These are phyloP conservation scores for Neodontobutis hainanensis DNA, from an alignment of 2,113 vertebrate species.

Conservation along the genomic window DNA sequence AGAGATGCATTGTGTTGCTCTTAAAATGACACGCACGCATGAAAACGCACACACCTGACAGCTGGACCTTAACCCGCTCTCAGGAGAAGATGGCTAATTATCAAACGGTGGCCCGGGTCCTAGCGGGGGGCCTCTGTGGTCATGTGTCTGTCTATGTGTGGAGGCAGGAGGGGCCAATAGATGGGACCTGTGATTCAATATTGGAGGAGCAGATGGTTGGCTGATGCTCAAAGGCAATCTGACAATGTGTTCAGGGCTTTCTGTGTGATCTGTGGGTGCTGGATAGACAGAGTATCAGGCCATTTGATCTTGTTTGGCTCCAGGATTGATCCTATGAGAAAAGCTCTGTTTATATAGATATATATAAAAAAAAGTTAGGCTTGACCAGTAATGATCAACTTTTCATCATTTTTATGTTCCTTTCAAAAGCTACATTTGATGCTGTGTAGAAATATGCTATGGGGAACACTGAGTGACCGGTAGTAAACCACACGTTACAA, in stretches of 20 bases:
- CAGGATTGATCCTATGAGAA: too few relatives aligned
- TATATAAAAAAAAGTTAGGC: too few relatives aligned
- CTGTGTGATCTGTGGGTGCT: conserved; percentile 4
- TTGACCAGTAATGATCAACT: too few relatives aligned
- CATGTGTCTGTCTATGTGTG: conserved; percentile 24
- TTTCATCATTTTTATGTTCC: too few relatives aligned
- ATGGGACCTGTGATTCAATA: conserved; percentile 67
- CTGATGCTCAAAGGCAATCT: conserved; percentile 63
- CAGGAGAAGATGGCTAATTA: conserved; percentile 64
- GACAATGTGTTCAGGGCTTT: conserved; percentile 17
- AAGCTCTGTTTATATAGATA: too few relatives aligned
- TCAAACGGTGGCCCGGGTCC: conserved; percentile 41
- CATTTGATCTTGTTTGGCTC: too few relatives aligned
- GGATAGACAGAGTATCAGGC: too few relatives aligned
- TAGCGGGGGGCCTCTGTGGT: conserved; percentile 3
- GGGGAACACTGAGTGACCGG: too few relatives aligned
- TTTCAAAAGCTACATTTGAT: too few relatives aligned
- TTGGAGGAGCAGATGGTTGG: conserved; percentile 74
- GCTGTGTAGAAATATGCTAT: too few relatives aligned
- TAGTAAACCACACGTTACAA: too few relatives aligned
- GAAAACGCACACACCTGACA: conserved; percentile 67
- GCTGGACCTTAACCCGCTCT: conserved; percentile 68
- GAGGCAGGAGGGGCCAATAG: conserved; percentile 37
- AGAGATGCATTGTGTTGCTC: conserved; percentile 54
- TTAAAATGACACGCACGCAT: conserved; percentile 12